Conservation (phyloP, 2,888 invertebrate species). For the Hybos culiciformis region DNA sequence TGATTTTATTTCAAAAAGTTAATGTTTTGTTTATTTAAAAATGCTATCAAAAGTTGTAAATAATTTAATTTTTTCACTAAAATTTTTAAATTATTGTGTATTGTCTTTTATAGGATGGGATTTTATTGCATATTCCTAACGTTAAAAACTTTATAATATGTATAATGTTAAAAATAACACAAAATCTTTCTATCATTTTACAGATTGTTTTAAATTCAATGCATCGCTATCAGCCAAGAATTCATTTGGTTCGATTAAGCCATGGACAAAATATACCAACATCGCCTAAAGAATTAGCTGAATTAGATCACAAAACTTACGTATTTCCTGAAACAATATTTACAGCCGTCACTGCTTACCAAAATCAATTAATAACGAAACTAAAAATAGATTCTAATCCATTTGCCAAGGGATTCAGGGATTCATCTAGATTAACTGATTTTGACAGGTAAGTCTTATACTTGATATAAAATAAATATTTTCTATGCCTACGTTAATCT, state of each 20-base stretch:
- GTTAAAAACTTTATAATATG: too few species aligned
- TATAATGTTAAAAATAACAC: too few species aligned
- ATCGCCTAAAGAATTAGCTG: slow-evolving; percentile 65
- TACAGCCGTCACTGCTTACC: slow-evolving; percentile 98
- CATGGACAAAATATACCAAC: slow-evolving; percentile 67
- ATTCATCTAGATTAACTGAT: slow-evolving; percentile 88
- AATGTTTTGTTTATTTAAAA: too few species aligned
- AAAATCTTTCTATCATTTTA: slow-evolving; percentile 13
- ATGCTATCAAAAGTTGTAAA: too few species aligned
- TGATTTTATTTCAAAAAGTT: too few species aligned
- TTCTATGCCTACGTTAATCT: too few species aligned
- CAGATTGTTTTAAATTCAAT: slow-evolving; percentile 98
- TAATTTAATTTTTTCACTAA: too few species aligned
- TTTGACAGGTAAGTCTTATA: slow-evolving; percentile 60
- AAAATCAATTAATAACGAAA: slow-evolving; percentile 98
- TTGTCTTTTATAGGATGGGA: too few species aligned
- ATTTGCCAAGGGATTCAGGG: slow-evolving; percentile 95
- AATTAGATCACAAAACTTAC: slow-evolving; percentile 90
- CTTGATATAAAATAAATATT: too few species aligned
- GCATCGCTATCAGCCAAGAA: slow-evolving; percentile 98
- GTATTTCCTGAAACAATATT: slow-evolving; percentile 97
- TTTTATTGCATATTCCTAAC: too few species aligned
- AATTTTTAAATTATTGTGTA: too few species aligned
- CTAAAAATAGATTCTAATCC: slow-evolving; percentile 98
- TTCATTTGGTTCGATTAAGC: slow-evolving; percentile 83